Evolutionary conservation across 2,888 invertebrate genomes (phyloP).

Genomic region (Eilema depressum): DNA sequence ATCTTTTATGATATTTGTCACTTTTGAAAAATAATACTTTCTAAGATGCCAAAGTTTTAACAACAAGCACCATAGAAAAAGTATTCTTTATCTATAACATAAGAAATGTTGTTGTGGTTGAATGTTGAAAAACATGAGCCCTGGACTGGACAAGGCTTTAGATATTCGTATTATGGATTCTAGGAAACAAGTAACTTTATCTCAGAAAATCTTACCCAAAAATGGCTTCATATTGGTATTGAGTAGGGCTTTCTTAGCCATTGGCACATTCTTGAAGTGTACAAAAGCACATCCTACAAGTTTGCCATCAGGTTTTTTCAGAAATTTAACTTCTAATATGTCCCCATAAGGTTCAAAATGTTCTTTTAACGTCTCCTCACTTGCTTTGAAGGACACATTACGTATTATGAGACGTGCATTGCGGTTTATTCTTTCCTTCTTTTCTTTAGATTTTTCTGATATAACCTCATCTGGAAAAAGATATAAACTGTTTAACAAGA

Average conservation of each 20-base stretch:
- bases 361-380: slow-evolving; percentile 90
- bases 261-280: slow-evolving; percentile 92
- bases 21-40: too few species aligned
- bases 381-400: slow-evolving; percentile 92
- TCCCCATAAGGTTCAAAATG: slow-evolving; percentile 93
- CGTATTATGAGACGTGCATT: slow-evolving; percentile 90
- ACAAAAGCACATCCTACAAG: slow-evolving; percentile 97
- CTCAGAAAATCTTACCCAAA: slow-evolving; percentile 81
- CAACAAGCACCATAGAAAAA: too few species aligned
- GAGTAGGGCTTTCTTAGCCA: slow-evolving; percentile 94
- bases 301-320: slow-evolving; percentile 92
- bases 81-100: too few species aligned
- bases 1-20: too few species aligned
- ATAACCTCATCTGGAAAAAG: slow-evolving; percentile 55
- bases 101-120: too few species aligned
- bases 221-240: slow-evolving; percentile 91
- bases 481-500: too few species aligned
- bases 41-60: too few species aligned
- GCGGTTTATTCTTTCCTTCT: slow-evolving; percentile 84
- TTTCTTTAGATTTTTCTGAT: slow-evolving; percentile 58
- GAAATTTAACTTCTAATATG: slow-evolving; percentile 91
- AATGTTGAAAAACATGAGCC: too few species aligned
- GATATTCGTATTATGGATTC: too few species aligned
- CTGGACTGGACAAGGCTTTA: too few species aligned
- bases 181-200: not conserved